A percentile compares a stretch with the other conserved stretches of the same genome.
These are phyloP conservation scores for Thunnus thynnus DNA, from an alignment of 2,113 vertebrate species.

Conservation along the genomic window DNA sequence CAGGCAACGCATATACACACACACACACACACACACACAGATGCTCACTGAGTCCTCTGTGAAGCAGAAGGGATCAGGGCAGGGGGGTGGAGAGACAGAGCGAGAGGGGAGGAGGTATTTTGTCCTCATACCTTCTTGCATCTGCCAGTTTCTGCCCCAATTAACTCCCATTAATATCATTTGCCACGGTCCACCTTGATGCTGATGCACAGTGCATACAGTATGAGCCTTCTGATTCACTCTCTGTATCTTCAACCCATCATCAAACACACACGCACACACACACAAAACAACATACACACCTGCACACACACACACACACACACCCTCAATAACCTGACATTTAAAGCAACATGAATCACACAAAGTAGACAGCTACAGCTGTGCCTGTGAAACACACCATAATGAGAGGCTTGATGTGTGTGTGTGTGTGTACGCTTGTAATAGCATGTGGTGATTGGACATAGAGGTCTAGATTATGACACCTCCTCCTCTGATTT, in stretches of 20 bases:
- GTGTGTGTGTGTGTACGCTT: conserved; percentile 29
- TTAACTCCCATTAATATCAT: conserved; percentile 70
- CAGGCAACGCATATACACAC: conserved; percentile 8
- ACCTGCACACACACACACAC: conserved; percentile 1
- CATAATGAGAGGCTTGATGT: conserved; percentile 16
- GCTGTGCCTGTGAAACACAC: conserved; percentile 38
- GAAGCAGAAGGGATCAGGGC: conserved; percentile 29
- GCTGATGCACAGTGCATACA: conserved; percentile 18
- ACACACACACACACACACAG: conserved; percentile 22
- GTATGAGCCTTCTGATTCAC: background rate
- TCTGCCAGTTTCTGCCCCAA: conserved; percentile 70
- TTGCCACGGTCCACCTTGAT: conserved; percentile 52
- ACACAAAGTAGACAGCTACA: conserved; percentile 20
- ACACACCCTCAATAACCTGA: conserved; percentile 8
- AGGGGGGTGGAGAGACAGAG: background rate
- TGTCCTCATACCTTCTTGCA: conserved; percentile 47
- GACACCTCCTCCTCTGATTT: conserved; percentile 51
- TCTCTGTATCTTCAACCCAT: background rate
- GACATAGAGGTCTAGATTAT: conserved; percentile 39
- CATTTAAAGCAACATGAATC: conserved; percentile 17
- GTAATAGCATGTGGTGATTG: conserved; percentile 24
- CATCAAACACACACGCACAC: background rate
- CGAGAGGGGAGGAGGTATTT: conserved; percentile 5
- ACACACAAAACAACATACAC: background rate
- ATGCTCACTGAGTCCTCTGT: background rate